Evolutionary conservation across 2,113 vertebrate species (phyloP).

Genomic region (Odocoileus virginianus): DNA sequence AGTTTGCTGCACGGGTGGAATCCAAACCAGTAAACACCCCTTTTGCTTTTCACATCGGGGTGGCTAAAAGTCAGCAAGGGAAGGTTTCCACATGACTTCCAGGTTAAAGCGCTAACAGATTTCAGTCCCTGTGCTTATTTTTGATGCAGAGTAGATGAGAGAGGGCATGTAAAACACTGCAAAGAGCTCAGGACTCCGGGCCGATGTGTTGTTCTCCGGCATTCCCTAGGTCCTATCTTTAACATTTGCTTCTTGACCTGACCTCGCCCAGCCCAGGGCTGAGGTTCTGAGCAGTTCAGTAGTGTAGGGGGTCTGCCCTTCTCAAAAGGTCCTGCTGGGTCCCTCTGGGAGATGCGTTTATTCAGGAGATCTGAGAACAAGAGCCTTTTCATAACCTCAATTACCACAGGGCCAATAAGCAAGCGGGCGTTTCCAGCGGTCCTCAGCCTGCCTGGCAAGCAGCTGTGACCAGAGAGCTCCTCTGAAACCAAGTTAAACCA

Average conservation of each 20-base stretch:
- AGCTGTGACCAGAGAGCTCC: slow-evolving; percentile 73
- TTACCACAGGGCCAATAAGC: slow-evolving; percentile 78
- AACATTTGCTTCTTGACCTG: slow-evolving; percentile 67
- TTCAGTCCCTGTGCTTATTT: slow-evolving; percentile 22
- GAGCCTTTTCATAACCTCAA: slow-evolving; percentile 84
- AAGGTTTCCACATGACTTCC: neutral
- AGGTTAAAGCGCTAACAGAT: slow-evolving; percentile 42
- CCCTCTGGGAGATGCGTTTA: slow-evolving; percentile 68
- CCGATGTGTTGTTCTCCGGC: neutral
- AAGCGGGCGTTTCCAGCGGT: slow-evolving; percentile 60
- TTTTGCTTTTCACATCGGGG: neutral
- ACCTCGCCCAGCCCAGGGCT: slow-evolving; percentile 31
- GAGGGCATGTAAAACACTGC: neutral
- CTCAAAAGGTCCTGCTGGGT: slow-evolving; percentile 50
- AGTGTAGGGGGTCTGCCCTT: slow-evolving; percentile 52
- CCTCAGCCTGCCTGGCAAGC: slow-evolving; percentile 69
- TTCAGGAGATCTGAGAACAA: slow-evolving; percentile 81
- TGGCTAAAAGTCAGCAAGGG: neutral
- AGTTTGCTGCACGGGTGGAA: neutral
- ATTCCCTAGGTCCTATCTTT: neutral
- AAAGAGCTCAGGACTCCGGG: neutral
- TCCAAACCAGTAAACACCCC: neutral
- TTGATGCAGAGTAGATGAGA: neutral
- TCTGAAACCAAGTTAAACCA: slow-evolving; percentile 70
- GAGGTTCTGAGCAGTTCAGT: slow-evolving; percentile 54